Evolutionary conservation across 2,888 invertebrate genomes (phyloP), one percentile per base, ranked within the genome.

Genomic region (Dione vanillae): DNA sequence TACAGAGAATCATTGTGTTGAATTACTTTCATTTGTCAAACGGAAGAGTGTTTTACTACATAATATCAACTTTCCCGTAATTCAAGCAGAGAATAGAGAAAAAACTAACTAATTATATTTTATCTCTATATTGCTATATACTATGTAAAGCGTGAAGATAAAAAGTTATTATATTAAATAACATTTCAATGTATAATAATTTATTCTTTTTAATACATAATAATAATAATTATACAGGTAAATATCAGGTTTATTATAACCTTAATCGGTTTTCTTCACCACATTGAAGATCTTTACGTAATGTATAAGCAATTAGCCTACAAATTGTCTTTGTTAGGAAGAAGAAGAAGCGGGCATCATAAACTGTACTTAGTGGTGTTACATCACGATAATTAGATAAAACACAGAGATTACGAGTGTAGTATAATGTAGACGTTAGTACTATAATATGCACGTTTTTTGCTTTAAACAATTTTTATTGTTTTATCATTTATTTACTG

Each of bases 311-410:
- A 51, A 68, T 61, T 65, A 67, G n/a, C 62, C 64, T 59, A 67
- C 59, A 67, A 68, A 70, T 51, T 54, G 52, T 65, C 43, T 70
- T 70, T 70, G 65, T 70, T 58, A 54, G 19, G 67, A 67, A 19
- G 58, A n/a, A n/a, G n/a, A n/a, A n/a, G n/a, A n/a, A 19, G 43
- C 45, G 52, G 45, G 62, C 56, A 66, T 6, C 35, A 43, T 37
- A 61, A 58, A 51, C 64, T 67, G 59, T 59, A 47, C 35, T 51
- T 45, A 51, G 41, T 69, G 51, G 58, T 70, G 67, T 73, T 68
- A 61, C 54, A 47, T 70, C 67, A 72, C 58, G 14, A 16, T 73
- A 73, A 67, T 73, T 65, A 67, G 37, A 47, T 41, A 51, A 68
- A 65, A 16, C 52, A n/a, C 59, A 45, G 20, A 41, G 59, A 69